Base-by-base conservation (phyloP, 2,888 invertebrate genomes). In the Orthosia gothica region DNA sequence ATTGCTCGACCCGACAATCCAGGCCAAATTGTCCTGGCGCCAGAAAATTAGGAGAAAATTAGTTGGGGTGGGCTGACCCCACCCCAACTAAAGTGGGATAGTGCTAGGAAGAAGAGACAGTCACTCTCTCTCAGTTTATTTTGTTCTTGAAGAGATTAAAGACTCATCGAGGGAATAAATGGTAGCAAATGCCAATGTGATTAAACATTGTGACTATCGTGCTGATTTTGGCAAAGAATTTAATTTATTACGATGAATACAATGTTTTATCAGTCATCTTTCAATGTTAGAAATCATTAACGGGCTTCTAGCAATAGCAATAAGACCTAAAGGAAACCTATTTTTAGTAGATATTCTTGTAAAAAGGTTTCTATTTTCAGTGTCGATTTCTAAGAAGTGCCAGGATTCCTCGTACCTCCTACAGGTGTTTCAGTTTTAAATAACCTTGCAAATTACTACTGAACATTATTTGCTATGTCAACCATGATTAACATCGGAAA, bases 401-500 rank as follows among this genome's bases (percentile, higher is more conserved):
- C 7, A n/a, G 3, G 32, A 32, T 58, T 23, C 15, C 12, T 26
- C 7, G 0, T 18, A 16, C 4, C 13, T 12, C 12, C n/a, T 16
- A 54, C 52, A 12, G 5, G 40, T 23, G 26, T 49, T 12, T 20
- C 12, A 40, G 18, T 32, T 20, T 74, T 70, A 7, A 18, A 57
- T 47, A 50, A 50, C 18, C 40, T 65, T 40, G 23, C 50, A 11
- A 65, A 49, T 49, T 55, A 32, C 0, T 7, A 7, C 4, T 12
- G 0, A 15, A 64, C 5, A 55, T 32, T 54, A 26, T 20, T 16
- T 9, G 15, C 11, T n/a, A 5, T 49, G 15, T 45, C 18, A 55
- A 23, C 5, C 32, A 68, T 70, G 65, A 61, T 78, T 73, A 58
- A 49, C 61, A 66, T 55, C 45, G 59, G 40, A 11, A 50, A 26